Conservation (phyloP, 1,140 invertebrate species). For the Drosophila chauvacae region DNA sequence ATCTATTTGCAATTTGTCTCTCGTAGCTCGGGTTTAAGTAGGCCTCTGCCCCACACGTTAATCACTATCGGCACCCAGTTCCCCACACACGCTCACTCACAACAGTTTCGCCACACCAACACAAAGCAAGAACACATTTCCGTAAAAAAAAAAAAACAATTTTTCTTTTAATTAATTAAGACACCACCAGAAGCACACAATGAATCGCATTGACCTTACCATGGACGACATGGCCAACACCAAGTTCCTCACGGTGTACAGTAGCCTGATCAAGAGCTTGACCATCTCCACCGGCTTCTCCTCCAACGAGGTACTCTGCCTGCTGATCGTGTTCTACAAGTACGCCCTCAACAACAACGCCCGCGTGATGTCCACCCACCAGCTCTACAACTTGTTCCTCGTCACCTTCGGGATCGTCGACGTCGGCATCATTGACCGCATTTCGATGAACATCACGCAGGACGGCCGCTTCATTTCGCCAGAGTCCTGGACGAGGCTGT, state of each 20-base stretch:
- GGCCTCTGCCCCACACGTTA: slow-evolving; percentile 33
- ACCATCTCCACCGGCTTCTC: slow-evolving; percentile 51
- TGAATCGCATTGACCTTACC: slow-evolving; percentile 76
- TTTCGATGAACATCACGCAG: slow-evolving; percentile 67
- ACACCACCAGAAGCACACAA: slow-evolving; percentile 8
- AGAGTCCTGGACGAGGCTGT: slow-evolving; percentile 71
- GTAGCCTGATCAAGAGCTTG: slow-evolving; percentile 53
- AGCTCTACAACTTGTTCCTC: slow-evolving; percentile 72
- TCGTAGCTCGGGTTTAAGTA: slow-evolving; percentile 28
- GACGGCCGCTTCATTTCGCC: slow-evolving; percentile 64
- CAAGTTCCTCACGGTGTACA: slow-evolving; percentile 68
- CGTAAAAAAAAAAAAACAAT: not conserved
- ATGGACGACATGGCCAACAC: slow-evolving; percentile 79
- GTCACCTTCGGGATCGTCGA: slow-evolving; percentile 71
- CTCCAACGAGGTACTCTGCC: slow-evolving; percentile 59
- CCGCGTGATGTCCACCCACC: slow-evolving; percentile 69
- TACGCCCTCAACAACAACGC: slow-evolving; percentile 69
- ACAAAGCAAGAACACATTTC: not conserved
- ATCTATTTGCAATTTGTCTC: slow-evolving; percentile 52
- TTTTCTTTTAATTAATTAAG: not conserved
- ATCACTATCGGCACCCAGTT: slow-evolving; percentile 12
- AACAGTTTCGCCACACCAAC: not conserved
- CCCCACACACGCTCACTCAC: not conserved
- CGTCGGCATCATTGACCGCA: slow-evolving; percentile 70
- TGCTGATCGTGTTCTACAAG: slow-evolving; percentile 79